A percentile compares a stretch with the other conserved stretches of the same genome.
These are phyloP conservation scores for Scortum barcoo DNA, from an alignment of 2,113 vertebrate genomes.

Conservation along the genomic window DNA sequence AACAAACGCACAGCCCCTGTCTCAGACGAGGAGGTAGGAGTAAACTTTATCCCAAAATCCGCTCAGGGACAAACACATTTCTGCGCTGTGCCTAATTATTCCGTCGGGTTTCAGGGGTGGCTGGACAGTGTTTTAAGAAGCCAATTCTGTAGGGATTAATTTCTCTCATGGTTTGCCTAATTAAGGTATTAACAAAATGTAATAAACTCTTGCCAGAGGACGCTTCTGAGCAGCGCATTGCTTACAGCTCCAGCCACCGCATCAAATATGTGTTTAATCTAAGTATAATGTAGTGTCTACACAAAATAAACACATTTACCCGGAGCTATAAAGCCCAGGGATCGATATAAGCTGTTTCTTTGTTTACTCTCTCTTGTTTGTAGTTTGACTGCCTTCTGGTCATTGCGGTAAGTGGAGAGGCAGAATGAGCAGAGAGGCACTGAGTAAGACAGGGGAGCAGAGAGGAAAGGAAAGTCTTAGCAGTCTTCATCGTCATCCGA, in stretches of 20 bases:
- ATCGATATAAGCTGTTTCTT: constrained; percentile 66
- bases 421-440: constrained; percentile 36
- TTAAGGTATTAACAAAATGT: constrained; percentile 74
- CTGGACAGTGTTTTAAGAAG: constrained; percentile 66
- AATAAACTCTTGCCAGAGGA: constrained; percentile 61
- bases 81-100: constrained; percentile 64
- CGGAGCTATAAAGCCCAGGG: constrained; percentile 38
- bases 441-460: constrained; percentile 13
- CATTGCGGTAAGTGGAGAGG: constrained; percentile 41
- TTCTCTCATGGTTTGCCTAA: constrained; percentile 67
- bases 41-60: constrained; percentile 56
- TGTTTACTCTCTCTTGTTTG: constrained; percentile 68
- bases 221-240: constrained; percentile 36
- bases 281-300: constrained; percentile 55
- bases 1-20: constrained; percentile 45
- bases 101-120: constrained; percentile 60
- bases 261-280: constrained; percentile 69
- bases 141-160: constrained; percentile 63
- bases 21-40: constrained; percentile 28
- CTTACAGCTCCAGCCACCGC: constrained; percentile 43
- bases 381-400: constrained; percentile 50
- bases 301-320: constrained; percentile 70
- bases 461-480: constrained; percentile 8
- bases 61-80: constrained; percentile 48
- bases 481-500: constrained; percentile 7